A percentile compares a stretch with the other conserved stretches of the same genome.
Conservation (phyloP, 2,113 vertebrate species). For the cat (Felis catus) region F.catus_Fca126_mat1.0 CM031417.1:132561001-132561500, state of each 20-base stretch:
- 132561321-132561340: background rate
- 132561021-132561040: background rate
- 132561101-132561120: background rate
- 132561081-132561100: background rate
- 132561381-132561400: background rate
- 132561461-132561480: background rate
- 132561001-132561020: fast-evolving
- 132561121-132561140: background rate
- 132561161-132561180: background rate
- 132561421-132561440: fast-evolving
- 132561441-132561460: fast-evolving
- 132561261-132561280: background rate
- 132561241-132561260: background rate
- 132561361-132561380: too few relatives aligned
- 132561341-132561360: background rate
- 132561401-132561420: background rate
- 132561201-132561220: background rate
- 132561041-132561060: background rate
- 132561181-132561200: background rate
- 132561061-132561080: background rate
- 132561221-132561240: background rate
- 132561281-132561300: background rate
- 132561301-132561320: background rate
- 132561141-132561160: background rate
- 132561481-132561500: background rate